Percentiles rank a stretch among this genome's conserved stretches.
phyloP scores from a whole-genome alignment of 2,797 vertebrate genomes.

The Leptatherina wallacei region DNA sequence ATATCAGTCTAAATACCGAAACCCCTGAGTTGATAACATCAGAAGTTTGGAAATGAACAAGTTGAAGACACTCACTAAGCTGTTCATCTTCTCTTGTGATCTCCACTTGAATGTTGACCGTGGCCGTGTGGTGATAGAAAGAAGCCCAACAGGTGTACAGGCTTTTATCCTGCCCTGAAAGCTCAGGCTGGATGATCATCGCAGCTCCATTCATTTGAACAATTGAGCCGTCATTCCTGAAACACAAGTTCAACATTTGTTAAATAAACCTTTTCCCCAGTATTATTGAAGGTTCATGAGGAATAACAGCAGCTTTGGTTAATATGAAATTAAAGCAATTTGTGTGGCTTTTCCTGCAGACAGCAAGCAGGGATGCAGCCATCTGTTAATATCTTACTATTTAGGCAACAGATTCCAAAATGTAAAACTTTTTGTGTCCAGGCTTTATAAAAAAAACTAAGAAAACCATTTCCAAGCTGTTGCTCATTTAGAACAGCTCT shows the following conservation, averaged over 20 bases:
- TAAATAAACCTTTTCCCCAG: not conserved
- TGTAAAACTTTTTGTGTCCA: not conserved
- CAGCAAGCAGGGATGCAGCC: not conserved
- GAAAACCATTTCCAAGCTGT: not conserved
- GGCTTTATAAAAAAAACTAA: not conserved
- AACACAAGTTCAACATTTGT: slow-evolving; percentile 17
- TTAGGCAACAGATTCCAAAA: no score
- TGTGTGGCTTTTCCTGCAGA: not conserved
- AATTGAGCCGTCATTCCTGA: slow-evolving; percentile 70
- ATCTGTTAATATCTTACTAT: not conserved
- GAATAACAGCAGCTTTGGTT: not conserved
- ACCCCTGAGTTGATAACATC: slow-evolving; percentile 19
- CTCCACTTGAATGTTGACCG: slow-evolving; percentile 74
- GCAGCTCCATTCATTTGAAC: slow-evolving; percentile 56
- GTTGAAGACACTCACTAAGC: slow-evolving; percentile 60
- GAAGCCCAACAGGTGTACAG: slow-evolving; percentile 76
- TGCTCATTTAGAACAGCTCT: not conserved
- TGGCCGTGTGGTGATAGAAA: slow-evolving; percentile 76
- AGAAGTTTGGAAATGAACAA: not conserved
- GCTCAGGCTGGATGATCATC: slow-evolving; percentile 64
- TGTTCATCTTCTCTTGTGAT: slow-evolving; percentile 46
- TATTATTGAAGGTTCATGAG: not conserved
- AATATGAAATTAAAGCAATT: not conserved
- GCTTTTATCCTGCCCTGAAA: slow-evolving; percentile 61
- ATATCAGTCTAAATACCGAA: not conserved